These are phyloP conservation scores for Volucella inanis DNA, from an alignment of 2,888 invertebrate genomes.

Conservation along the genomic window DNA sequence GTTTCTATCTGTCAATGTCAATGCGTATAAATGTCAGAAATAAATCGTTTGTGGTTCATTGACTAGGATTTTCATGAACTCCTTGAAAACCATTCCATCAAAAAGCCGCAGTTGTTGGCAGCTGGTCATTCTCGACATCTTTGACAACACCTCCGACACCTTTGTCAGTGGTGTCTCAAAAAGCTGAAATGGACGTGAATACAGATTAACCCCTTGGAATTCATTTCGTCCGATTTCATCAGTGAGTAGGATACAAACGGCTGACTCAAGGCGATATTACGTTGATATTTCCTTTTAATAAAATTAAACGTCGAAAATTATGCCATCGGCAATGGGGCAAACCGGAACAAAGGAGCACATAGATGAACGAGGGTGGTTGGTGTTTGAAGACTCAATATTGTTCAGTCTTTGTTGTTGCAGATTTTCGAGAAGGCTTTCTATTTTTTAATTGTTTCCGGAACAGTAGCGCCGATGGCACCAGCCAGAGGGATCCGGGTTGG, in stretches of 20 bases:
- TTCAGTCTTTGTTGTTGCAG: conserved; percentile 27
- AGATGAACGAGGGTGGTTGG: not conserved
- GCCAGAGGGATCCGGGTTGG: not conserved
- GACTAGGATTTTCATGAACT: conserved; percentile 25
- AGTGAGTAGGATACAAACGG: not conserved
- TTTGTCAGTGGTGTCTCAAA: too few species aligned
- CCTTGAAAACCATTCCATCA: conserved; percentile 17
- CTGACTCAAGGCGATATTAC: conserved; percentile 32
- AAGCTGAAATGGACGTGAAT: conserved; percentile 10
- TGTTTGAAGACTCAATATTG: not conserved
- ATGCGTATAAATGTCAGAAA: conserved; percentile 28
- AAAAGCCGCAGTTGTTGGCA: not conserved
- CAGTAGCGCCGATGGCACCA: too few species aligned
- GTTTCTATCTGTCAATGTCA: too few species aligned
- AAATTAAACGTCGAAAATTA: conserved; percentile 48
- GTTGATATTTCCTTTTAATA: conserved; percentile 45
- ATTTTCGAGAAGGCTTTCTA: conserved; percentile 21
- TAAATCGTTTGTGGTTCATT: conserved; percentile 49
- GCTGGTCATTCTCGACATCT: too few species aligned
- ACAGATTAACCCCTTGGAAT: conserved; percentile 49
- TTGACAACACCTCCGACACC: too few species aligned
- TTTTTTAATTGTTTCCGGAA: conserved; percentile 46
- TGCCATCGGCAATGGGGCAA: conserved; percentile 25
- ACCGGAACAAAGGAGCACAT: conserved; percentile 18
- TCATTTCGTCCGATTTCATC: conserved; percentile 6